Base-by-base conservation (phyloP, 1,140 invertebrate genomes). In the Drosophila rufa region DNA sequence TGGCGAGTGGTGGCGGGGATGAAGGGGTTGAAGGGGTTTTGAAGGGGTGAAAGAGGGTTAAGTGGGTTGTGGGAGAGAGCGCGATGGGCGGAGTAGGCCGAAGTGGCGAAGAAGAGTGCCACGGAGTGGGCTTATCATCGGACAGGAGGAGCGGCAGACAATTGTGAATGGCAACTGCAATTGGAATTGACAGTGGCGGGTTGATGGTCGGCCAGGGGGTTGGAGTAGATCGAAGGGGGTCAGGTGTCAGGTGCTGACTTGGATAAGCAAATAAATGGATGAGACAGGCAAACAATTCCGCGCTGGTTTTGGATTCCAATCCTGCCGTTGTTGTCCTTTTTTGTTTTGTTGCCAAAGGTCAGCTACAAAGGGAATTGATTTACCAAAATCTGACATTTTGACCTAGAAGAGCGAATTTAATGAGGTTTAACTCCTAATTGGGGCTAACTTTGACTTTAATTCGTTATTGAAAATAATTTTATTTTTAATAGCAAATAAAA, bases 141-240 rank as follows among this genome's bases (percentile, higher is more conserved):
- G 62, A 55, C 62, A 55, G 33, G 22, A 56, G 59, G 22, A 56
- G 59, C 59, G 60, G 30, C 67, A 22, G 40, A 67, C 62, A 64
- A 67, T 70, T 70, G 67, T 68, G 62, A 46, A 68, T 68, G 48
- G 67, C 67, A 68, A 70, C 48, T 70, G 67, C 67, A 70, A 70
- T 67, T 70, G 67, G 40, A 70, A 68, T 45, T 68, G 62, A 70
- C 62, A 65, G 67, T 15, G 57, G 42, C 30, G 57, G 17, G 22
- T 11, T 30, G n/a, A 36, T 12, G 14, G 17, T 15, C 22, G 7
- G 4, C 27, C 2, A 4, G 45, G 8, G 30, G 27, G 9, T n/a
- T 2, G 11, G 8, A 15, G 36, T 11, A 6, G 36, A 2, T 11
- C 4, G 33, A 3, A 7, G 14, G 7, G 33, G 30, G 14, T 56